phyloP scores from a whole-genome alignment of 1,140 invertebrate genomes.

The Platyscapa corneri region DNA sequence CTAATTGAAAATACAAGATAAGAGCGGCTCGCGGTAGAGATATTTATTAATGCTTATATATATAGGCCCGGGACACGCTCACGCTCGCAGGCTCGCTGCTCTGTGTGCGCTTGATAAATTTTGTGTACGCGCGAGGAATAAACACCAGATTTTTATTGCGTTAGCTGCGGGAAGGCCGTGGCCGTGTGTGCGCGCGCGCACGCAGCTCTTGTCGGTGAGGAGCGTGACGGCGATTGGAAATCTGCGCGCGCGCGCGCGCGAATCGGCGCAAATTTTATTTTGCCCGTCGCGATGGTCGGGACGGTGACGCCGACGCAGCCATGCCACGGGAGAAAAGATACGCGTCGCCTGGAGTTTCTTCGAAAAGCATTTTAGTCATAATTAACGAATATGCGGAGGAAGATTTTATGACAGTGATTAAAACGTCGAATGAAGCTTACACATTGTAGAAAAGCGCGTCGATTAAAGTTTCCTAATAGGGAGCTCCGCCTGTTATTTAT shows the following conservation, averaged over 20 bases:
- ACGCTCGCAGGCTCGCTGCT: not conserved
- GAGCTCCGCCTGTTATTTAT: not conserved
- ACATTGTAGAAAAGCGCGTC: constrained; percentile 23
- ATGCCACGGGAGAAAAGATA: too few relatives aligned
- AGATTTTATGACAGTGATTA: constrained; percentile 19
- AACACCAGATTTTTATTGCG: constrained; percentile 21
- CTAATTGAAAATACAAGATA: constrained; percentile 49
- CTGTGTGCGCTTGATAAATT: constrained; percentile 30
- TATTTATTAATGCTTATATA: constrained; percentile 17
- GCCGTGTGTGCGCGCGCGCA: not conserved
- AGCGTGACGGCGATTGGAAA: not conserved
- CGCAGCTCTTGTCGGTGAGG: too few relatives aligned
- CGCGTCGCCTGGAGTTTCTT: not conserved
- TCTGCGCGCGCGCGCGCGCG: not conserved
- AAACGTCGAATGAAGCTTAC: constrained; percentile 10
- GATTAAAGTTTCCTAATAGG: constrained; percentile 21
- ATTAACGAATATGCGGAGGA: not conserved
- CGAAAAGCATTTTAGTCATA: constrained; percentile 7
- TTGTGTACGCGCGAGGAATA: constrained; percentile 33
- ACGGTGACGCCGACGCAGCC: too few relatives aligned
- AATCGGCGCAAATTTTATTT: not conserved
- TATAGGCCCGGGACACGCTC: not conserved
- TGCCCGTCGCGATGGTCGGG: too few relatives aligned
- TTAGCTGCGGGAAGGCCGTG: not conserved
- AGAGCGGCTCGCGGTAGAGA: not conserved